phyloP scores from a whole-genome alignment of 1,140 invertebrate species.

The Daktulosphaira vitifoliae region DNA sequence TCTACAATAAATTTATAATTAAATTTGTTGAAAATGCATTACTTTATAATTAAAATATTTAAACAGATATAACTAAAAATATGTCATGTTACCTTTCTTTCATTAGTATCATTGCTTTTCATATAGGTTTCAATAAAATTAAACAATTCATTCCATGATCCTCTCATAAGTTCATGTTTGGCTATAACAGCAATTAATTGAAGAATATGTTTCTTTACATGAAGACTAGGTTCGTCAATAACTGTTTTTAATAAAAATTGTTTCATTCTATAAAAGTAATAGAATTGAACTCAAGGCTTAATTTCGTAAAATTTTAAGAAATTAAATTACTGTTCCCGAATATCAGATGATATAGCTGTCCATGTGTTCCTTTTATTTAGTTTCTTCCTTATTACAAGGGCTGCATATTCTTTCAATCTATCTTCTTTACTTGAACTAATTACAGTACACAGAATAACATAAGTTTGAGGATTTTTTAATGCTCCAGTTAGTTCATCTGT shows the following conservation, averaged over 20 bases:
- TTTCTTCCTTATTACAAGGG: conserved; percentile 15
- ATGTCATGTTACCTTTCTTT: conserved; percentile 18
- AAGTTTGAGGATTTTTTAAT: conserved; percentile 21
- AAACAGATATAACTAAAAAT: too few species aligned
- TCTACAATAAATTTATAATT: too few species aligned
- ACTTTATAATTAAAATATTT: too few species aligned
- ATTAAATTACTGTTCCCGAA: conserved; percentile 11
- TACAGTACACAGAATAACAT: conserved; percentile 1
- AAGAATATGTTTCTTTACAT: conserved; percentile 27
- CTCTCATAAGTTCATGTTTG: conserved; percentile 15
- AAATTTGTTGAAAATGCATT: too few species aligned
- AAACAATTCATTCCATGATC: conserved; percentile 16
- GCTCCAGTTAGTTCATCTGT: conserved; percentile 5
- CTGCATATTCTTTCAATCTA: conserved; percentile 12
- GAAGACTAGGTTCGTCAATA: conserved; percentile 7
- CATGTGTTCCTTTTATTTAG: conserved; percentile 1
- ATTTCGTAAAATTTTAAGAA: background rate
- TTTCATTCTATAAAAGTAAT: conserved; percentile 17
- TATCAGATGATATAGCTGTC: conserved; percentile 4
- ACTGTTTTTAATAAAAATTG: conserved; percentile 20
- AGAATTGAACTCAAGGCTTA: too few species aligned
- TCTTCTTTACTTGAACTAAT: conserved; percentile 4
- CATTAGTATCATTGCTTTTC: background rate
- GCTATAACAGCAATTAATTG: conserved; percentile 19
- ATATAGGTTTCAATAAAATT: conserved; percentile 9